Evolutionary conservation across 2,113 vertebrate species (phyloP), one percentile per base, ranked within the genome.

Genomic region (Phasianus colchicus): DNA sequence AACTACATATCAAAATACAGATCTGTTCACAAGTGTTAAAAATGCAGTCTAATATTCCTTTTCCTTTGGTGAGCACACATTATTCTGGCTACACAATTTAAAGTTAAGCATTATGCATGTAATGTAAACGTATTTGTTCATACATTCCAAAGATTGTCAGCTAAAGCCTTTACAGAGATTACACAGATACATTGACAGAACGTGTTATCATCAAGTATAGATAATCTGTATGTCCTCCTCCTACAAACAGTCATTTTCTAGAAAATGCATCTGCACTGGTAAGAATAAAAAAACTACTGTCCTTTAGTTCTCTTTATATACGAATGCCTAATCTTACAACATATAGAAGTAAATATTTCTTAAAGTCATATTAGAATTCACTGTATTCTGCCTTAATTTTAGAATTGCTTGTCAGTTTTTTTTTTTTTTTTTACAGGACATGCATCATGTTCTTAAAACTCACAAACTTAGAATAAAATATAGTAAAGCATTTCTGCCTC

Each of bases 181-280:
- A 89, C 74, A 87, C 13, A 69, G 86, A 83, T 95, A 54, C 72
- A 96, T 75, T 77, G 93, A 86, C 83, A 87, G 92, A 86, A 75
- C 58, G 77, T 73, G 58, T 60, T 92, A 81, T 36, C 90, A 93
- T 84, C 80, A 73, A 90, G 66, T 55, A 79, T 81, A 91, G 86
- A 83, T 88, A 91, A 95, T 82, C 92, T 87, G 3, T 82, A 76
- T 91, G 93, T 94, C 90, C 83, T 91, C 90, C 83, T 95, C 86
- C 84, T 75, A 87, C 82, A 79, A 30, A 75, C 1, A 93, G 73
- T 74, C 80, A 86, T 83, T 90, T 94, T 94, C 48, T 92, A 96
- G 79, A 96, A 96, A 96, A 91, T 63, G 93, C 63, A 90, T 67
- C 88, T 95, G 88, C 73, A 88, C 42, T 40, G 83, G 61, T 66